phyloP scores from a whole-genome alignment of 2,113 vertebrate genomes.

The Gopherus flavomarginatus region DNA sequence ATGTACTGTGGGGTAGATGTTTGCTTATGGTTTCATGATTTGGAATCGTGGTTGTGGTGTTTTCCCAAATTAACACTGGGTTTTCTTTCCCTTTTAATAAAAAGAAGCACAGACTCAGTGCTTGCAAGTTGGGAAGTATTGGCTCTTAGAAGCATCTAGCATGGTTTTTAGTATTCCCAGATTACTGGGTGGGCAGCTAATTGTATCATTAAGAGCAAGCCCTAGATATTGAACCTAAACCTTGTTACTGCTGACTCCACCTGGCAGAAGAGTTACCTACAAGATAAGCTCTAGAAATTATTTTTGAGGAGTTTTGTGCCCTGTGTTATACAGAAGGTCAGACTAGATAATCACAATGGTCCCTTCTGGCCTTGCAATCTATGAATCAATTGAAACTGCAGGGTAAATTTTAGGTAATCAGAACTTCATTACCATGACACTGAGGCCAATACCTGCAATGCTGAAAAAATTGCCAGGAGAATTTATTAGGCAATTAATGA shows the following conservation, averaged over 20 bases:
- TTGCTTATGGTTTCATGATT: not conserved
- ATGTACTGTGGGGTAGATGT: not conserved
- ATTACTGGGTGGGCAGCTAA: not conserved
- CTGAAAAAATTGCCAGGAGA: not conserved
- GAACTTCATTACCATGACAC: not conserved
- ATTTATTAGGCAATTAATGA: not conserved
- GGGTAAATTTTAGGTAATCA: not conserved
- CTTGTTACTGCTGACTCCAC: not conserved
- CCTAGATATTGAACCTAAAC: not conserved
- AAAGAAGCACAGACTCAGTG: not conserved
- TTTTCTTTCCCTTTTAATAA: not conserved
- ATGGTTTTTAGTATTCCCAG: not conserved
- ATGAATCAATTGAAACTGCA: not conserved
- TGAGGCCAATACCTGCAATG: not conserved
- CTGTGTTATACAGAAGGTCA: not conserved
- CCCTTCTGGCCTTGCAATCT: not conserved
- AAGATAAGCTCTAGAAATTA: not conserved
- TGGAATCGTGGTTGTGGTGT: not conserved
- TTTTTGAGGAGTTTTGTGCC: not conserved
- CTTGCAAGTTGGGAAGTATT: not conserved
- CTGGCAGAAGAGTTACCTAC: not conserved
- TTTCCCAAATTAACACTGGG: not conserved
- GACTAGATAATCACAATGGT: not conserved
- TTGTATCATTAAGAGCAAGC: not conserved
- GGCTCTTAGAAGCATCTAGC: not conserved